Conservation (phyloP, 2,888 invertebrate genomes). For the Allygus modestus region DNA sequence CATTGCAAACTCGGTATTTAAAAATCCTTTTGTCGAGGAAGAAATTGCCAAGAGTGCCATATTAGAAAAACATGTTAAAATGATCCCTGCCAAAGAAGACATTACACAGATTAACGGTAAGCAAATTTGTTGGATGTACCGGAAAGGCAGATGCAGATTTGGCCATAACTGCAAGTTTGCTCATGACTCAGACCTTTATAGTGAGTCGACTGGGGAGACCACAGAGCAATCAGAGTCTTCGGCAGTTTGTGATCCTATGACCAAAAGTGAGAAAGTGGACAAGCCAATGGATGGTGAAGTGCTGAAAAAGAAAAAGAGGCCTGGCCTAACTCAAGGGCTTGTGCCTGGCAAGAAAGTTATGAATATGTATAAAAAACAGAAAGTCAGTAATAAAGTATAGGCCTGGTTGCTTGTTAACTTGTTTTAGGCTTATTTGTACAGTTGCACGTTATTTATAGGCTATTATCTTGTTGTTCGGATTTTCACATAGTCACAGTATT, state of each 20-base stretch:
- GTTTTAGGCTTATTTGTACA: background rate
- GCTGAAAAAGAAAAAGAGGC: slow-evolving; percentile 81
- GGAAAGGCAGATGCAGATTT: slow-evolving; percentile 93
- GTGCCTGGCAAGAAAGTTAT: slow-evolving; percentile 92
- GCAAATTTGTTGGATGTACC: slow-evolving; percentile 95
- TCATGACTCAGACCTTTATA: slow-evolving; percentile 91
- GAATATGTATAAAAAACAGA: slow-evolving; percentile 85
- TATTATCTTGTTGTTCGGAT: background rate
- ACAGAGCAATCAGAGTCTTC: slow-evolving; percentile 21
- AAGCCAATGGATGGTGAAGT: slow-evolving; percentile 76
- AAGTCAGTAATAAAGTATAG: slow-evolving; percentile 73
- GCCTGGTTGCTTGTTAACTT: background rate
- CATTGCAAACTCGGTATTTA: slow-evolving; percentile 87
- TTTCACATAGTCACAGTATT: background rate
- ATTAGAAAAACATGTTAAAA: slow-evolving; percentile 94
- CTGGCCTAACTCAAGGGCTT: slow-evolving; percentile 86
- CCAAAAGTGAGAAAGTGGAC: slow-evolving; percentile 70
- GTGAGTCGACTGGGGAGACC: slow-evolving; percentile 18
- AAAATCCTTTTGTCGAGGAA: slow-evolving; percentile 91
- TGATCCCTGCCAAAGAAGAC: slow-evolving; percentile 86
- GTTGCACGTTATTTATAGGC: background rate
- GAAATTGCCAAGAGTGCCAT: slow-evolving; percentile 92
- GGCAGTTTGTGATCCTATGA: slow-evolving; percentile 12
- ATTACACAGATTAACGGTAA: slow-evolving; percentile 90
- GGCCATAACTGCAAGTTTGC: slow-evolving; percentile 95